Percentiles rank a stretch among this genome's conserved stretches.
Conservation (phyloP, 2,113 vertebrate genomes). For the Cervus canadensis region DNA sequence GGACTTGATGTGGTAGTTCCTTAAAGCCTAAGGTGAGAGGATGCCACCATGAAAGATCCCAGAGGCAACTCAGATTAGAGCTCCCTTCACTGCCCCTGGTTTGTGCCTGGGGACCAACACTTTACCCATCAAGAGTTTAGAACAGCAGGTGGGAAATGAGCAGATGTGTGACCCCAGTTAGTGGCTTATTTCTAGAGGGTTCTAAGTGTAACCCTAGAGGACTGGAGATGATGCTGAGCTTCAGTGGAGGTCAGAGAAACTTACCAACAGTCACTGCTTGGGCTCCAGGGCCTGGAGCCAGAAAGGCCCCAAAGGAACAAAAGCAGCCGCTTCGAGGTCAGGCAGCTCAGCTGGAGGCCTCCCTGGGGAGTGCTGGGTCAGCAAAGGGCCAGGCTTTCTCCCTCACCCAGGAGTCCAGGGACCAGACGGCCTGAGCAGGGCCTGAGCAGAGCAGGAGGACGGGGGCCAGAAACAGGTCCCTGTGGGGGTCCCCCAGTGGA, state of each 20-base stretch:
- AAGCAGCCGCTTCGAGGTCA: not conserved
- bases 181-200: not conserved
- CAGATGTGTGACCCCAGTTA: not conserved
- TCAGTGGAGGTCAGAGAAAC: not conserved
- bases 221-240: not conserved
- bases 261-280: not conserved
- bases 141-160: not conserved
- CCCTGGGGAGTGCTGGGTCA: not conserved
- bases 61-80: not conserved
- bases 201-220: not conserved
- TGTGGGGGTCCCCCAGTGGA: too few species aligned
- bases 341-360: not conserved
- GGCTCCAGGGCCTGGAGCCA: not conserved
- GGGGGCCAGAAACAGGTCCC: not conserved
- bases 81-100: not conserved
- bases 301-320: not conserved
- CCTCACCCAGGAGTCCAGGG: not conserved
- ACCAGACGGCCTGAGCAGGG: not conserved
- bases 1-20: not conserved
- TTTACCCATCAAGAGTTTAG: not conserved
- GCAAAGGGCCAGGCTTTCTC: not conserved
- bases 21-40: not conserved
- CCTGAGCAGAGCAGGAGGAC: not conserved
- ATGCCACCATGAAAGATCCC: not conserved
- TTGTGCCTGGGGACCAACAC: not conserved